Evolutionary conservation across 2,888 invertebrate species (phyloP).

Genomic region (Rhagonycha fulva): DNA sequence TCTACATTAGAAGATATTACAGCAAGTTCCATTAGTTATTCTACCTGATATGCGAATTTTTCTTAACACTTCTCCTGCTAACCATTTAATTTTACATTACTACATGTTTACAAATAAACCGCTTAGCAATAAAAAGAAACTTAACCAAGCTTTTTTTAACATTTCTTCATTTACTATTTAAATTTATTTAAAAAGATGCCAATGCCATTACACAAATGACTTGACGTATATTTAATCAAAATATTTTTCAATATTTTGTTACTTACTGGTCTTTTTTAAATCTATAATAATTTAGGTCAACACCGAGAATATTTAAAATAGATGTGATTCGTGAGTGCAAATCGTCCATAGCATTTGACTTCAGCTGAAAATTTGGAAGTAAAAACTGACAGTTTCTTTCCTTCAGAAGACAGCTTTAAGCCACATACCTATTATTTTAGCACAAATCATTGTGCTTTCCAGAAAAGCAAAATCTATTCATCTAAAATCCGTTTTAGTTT

Average conservation of each 20-base stretch:
- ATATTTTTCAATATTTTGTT: not conserved
- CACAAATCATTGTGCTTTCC: not conserved
- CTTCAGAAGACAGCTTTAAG: not conserved
- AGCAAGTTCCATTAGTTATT: constrained; percentile 25
- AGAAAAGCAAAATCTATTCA: not conserved
- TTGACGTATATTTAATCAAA: not conserved
- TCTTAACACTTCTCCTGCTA: constrained; percentile 11
- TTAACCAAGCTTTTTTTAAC: not conserved
- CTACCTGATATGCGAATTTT: constrained; percentile 13
- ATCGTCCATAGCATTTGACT: not conserved
- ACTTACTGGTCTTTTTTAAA: not conserved
- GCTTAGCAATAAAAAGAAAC: not conserved
- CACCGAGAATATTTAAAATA: not conserved
- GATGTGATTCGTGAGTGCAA: not conserved
- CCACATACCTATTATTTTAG: not conserved
- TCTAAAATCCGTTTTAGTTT: not conserved
- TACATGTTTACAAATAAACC: not conserved
- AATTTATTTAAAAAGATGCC: not conserved
- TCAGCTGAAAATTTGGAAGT: not conserved
- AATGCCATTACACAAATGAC: no score
- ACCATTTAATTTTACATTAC: constrained; percentile 16
- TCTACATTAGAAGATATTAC: constrained; percentile 20
- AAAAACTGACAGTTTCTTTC: not conserved
- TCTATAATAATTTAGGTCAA: not conserved
- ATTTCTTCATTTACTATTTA: not conserved